These are phyloP conservation scores for Megalopta genalis DNA, from an alignment of 1,140 invertebrate species.

Conservation along the genomic window DNA sequence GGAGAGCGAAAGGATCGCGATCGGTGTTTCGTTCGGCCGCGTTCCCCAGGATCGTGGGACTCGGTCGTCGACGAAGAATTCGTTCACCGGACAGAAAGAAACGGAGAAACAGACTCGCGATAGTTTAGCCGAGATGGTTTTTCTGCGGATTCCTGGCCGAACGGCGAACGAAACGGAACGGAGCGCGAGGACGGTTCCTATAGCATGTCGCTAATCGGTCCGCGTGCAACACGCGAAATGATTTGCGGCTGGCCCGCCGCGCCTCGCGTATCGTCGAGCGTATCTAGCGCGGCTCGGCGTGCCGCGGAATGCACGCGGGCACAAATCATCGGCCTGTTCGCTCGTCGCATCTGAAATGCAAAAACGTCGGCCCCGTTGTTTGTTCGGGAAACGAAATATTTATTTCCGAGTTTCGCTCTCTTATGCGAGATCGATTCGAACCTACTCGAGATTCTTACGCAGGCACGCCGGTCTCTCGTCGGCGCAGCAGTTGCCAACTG, in stretches of 20 bases:
- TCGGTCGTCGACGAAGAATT: background rate
- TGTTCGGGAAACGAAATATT: background rate
- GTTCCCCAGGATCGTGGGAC: background rate
- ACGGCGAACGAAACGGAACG: too few species aligned
- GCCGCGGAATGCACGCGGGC: conserved; percentile 22
- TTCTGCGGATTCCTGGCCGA: background rate
- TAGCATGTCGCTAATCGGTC: conserved; percentile 44
- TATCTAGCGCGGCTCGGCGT: conserved; percentile 14
- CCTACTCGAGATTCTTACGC: background rate
- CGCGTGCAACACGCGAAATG: conserved; percentile 52
- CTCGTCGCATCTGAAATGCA: conserved; percentile 16
- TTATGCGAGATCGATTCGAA: conserved; percentile 1
- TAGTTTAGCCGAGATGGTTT: background rate
- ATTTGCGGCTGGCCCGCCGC: conserved; percentile 29
- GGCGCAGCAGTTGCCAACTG: too few species aligned
- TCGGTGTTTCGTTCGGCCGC: background rate
- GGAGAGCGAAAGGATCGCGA: background rate
- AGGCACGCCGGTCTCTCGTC: background rate
- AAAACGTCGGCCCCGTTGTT: background rate
- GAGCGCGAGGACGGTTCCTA: background rate
- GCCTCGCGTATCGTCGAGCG: background rate
- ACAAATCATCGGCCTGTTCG: conserved; percentile 38
- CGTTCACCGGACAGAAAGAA: background rate
- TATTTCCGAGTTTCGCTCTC: background rate
- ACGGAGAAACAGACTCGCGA: background rate